Evolutionary conservation across 2,797 vertebrate species (phyloP).

Genomic region (Thripadectes ignobilis): DNA sequence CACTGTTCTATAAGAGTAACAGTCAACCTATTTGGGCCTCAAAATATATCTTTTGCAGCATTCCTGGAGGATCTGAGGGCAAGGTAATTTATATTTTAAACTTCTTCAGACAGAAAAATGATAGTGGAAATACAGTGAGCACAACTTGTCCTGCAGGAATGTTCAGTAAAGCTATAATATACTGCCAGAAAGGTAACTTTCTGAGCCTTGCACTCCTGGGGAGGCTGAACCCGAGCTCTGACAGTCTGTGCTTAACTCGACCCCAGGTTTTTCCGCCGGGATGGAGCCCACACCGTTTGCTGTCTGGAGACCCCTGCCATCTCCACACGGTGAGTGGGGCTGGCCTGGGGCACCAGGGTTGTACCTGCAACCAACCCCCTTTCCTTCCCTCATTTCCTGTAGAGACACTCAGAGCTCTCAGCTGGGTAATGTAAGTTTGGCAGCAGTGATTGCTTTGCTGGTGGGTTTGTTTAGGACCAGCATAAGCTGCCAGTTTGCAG

Average conservation of each 20-base stretch:
- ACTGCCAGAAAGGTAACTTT: background rate
- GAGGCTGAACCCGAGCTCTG: constrained; percentile 24
- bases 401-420: background rate
- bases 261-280: constrained; percentile 71
- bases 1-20: no score
- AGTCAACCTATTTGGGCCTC: no score
- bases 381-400: background rate
- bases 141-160: background rate
- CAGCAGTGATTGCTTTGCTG: background rate
- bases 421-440: background rate
- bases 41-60: background rate
- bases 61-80: background rate
- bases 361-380: constrained; percentile 4
- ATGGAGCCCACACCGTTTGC: constrained; percentile 75
- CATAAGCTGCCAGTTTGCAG: background rate
- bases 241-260: constrained; percentile 44
- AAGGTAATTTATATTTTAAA: background rate
- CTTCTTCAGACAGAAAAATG: background rate
- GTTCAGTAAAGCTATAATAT: background rate
- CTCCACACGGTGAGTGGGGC: constrained; percentile 73
- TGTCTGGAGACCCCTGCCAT: constrained; percentile 74
- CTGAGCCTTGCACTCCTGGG: background rate
- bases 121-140: accelerated
- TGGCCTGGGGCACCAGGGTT: constrained; percentile 43
- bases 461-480: background rate